A percentile compares a stretch with the other conserved stretches of the same genome.
Evolutionary conservation across 2,888 invertebrate genomes (phyloP).

Genomic region (Drosophila buzzatii): DNA sequence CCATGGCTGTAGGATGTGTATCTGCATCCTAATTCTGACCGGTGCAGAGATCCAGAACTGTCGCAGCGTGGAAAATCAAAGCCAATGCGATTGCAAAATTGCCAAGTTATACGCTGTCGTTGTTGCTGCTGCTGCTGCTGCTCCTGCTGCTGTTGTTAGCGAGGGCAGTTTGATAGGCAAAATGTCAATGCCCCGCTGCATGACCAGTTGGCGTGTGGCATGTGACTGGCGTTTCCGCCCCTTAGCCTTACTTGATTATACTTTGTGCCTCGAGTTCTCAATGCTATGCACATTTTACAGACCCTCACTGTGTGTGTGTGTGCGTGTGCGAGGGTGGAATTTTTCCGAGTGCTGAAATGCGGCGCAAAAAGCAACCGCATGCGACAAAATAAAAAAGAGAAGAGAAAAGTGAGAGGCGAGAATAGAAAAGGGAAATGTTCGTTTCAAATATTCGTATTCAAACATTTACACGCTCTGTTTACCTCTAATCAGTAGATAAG

Average conservation of each 20-base stretch:
- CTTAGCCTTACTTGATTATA: conserved; percentile 47
- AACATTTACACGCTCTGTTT: conserved; percentile 79
- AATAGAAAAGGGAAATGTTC: conserved; percentile 44
- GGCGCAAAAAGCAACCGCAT: conserved; percentile 38
- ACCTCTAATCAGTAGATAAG: conserved; percentile 79
- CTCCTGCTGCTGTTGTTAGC: conserved; percentile 21
- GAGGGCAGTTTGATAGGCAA: conserved; percentile 58
- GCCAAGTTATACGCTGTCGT: conserved; percentile 13
- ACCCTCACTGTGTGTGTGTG: conserved; percentile 31
- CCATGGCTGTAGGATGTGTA: conserved; percentile 21
- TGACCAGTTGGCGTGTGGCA: conserved; percentile 42
- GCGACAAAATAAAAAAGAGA: conserved; percentile 2
- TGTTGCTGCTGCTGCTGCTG: conserved; percentile 16
- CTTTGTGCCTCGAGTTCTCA: conserved; percentile 41
- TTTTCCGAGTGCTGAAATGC: conserved; percentile 53
- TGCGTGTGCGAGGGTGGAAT: conserved; percentile 35
- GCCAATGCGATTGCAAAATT: conserved; percentile 60
- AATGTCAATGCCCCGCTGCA: conserved; percentile 71
- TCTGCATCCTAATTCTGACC: conserved; percentile 55
- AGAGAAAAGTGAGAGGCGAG: background rate
- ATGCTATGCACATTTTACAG: conserved; percentile 46
- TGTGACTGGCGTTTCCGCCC: conserved; percentile 52
- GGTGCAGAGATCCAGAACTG: conserved; percentile 30
- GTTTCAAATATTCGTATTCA: conserved; percentile 60
- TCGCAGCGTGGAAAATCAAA: conserved; percentile 74